A percentile compares a stretch with the other conserved stretches of the same genome.
phyloP scores from a whole-genome alignment of 2,113 vertebrate species.

The Dicaeum eximium region DNA sequence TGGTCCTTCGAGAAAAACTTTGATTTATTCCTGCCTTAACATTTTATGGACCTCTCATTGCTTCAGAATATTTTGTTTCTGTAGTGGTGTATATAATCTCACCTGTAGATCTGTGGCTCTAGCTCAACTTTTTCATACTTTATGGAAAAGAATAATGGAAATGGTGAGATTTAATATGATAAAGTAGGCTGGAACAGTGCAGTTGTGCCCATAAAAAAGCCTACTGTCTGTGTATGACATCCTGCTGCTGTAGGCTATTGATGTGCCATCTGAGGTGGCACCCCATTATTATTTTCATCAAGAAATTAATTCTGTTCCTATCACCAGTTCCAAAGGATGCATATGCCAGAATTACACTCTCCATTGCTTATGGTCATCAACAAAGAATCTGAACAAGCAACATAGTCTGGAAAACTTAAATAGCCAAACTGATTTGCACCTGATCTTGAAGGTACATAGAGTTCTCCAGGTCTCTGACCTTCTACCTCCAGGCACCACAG shows the following conservation, averaged over 20 bases:
- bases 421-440: background rate
- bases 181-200: background rate
- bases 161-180: background rate
- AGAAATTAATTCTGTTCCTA: background rate
- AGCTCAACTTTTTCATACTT: background rate
- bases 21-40: background rate
- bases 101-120: background rate
- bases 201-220: background rate
- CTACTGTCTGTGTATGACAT: background rate
- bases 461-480: background rate
- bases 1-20: background rate
- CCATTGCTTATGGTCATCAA: background rate
- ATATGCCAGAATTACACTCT: background rate
- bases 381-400: background rate
- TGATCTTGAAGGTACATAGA: background rate
- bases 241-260: background rate
- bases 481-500: rapidly evolving
- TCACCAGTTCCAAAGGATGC: background rate
- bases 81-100: background rate
- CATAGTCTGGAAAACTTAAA: background rate
- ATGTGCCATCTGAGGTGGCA: background rate
- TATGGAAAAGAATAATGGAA: background rate
- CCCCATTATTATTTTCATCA: background rate
- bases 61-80: constrained; percentile 2
- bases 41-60: background rate